Conservation (phyloP, 2,113 vertebrate species). For the Lepus americanus region DNA sequence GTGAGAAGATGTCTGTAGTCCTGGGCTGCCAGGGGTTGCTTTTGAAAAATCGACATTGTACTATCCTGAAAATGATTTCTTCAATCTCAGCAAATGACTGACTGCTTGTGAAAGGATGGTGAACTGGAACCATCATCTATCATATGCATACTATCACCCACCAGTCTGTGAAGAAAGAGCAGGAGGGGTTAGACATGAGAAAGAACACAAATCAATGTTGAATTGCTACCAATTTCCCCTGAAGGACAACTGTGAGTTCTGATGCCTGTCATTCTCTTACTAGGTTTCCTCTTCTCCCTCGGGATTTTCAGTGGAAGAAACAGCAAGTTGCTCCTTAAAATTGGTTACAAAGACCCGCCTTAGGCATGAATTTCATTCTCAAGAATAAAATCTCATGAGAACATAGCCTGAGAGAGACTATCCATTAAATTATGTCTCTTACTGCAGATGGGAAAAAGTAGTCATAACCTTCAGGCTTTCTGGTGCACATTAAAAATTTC, state of each 20-base stretch:
- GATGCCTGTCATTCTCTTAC: not conserved
- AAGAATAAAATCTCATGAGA: not conserved
- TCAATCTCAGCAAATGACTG: not conserved
- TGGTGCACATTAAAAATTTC: not conserved
- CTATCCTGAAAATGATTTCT: not conserved
- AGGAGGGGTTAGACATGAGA: not conserved
- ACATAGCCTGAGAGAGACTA: not conserved
- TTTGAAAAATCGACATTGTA: not conserved
- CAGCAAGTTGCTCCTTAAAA: slow-evolving; percentile 2
- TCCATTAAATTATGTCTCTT: not conserved
- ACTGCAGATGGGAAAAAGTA: not conserved
- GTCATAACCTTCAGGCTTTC: not conserved
- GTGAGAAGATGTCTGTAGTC: not conserved
- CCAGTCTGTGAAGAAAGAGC: not conserved
- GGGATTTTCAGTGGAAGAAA: slow-evolving; percentile 37
- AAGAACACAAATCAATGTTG: not conserved
- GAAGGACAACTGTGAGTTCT: not conserved
- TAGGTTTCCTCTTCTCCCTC: not conserved
- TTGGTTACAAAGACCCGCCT: not conserved
- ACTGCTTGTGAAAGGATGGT: not conserved
- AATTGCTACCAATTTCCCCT: not conserved
- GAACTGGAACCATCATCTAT: not conserved
- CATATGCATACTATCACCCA: not conserved
- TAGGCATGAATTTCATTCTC: slow-evolving; percentile 45
- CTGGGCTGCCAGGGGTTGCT: not conserved